phyloP scores from a whole-genome alignment of 2,888 invertebrate species.

The Tenthredo distinguenda region DNA sequence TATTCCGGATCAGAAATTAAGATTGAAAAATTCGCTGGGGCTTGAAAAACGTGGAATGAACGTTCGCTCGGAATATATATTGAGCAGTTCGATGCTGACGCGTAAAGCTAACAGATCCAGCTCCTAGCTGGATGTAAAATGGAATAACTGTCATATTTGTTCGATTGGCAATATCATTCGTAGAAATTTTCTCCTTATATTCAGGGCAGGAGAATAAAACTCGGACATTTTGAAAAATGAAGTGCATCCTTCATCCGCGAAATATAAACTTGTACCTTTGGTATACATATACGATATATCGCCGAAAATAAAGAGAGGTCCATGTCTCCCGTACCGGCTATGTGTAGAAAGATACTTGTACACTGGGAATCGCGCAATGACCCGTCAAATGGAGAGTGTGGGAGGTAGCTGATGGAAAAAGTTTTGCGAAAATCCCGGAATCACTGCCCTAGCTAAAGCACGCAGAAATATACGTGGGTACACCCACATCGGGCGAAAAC shows the following conservation, averaged over 20 bases:
- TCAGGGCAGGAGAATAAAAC: not conserved
- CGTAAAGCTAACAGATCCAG: not conserved
- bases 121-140: not conserved
- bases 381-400: slow-evolving; percentile 39
- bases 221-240: slow-evolving; percentile 13
- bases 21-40: not conserved
- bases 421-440: slow-evolving; percentile 17
- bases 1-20: slow-evolving; percentile 11
- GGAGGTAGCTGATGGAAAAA: slow-evolving; percentile 30
- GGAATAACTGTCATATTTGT: slow-evolving; percentile 26
- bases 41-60: not conserved
- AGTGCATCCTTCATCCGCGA: not conserved
- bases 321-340: not conserved
- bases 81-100: not conserved
- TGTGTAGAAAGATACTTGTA: slow-evolving; percentile 9
- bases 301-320: not conserved
- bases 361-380: slow-evolving; percentile 26
- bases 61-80: too few species aligned
- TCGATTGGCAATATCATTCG: slow-evolving; percentile 15
- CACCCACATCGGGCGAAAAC: not conserved
- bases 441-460: not conserved
- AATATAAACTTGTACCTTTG: slow-evolving; percentile 15
- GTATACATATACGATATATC: not conserved
- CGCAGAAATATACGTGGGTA: not conserved
- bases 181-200: not conserved